phyloP scores from a whole-genome alignment of 1,140 invertebrate genomes.

The Penaeus vannamei region DNA sequence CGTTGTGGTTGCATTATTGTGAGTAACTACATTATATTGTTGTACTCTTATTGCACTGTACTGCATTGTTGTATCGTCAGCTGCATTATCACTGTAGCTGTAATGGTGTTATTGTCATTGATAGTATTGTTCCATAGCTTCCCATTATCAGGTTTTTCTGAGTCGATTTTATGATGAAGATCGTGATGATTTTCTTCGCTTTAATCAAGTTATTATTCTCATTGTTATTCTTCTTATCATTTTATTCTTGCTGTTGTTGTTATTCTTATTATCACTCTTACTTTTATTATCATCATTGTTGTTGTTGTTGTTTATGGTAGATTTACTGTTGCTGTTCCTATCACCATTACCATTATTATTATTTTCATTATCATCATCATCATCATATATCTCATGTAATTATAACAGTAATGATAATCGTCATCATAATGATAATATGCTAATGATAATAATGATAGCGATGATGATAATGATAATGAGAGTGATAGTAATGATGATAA shows the following conservation, averaged over 20 bases:
- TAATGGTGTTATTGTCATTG: background rate
- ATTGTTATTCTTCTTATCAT: background rate
- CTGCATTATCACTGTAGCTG: background rate
- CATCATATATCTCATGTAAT: constrained; percentile 19
- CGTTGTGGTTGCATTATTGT: too few relatives aligned
- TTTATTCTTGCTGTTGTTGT: constrained; percentile 23
- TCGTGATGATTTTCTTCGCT: background rate
- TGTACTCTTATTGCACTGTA: too few relatives aligned
- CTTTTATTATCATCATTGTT: constrained; percentile 17
- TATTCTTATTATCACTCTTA: constrained; percentile 30
- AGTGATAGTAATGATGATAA: too few relatives aligned
- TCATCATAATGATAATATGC: constrained; percentile 10
- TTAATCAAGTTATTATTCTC: background rate
- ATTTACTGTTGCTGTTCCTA: constrained; percentile 2
- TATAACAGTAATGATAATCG: background rate
- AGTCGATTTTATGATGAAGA: background rate
- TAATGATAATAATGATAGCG: constrained; percentile 35
- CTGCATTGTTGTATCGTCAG: too few relatives aligned
- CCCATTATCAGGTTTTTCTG: background rate
- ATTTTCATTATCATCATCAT: constrained; percentile 41
- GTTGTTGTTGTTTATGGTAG: background rate
- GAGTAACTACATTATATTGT: too few relatives aligned
- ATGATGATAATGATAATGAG: constrained; percentile 28
- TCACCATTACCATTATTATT: constrained; percentile 22
- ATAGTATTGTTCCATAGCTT: background rate